Base-by-base conservation (phyloP, 1,140 invertebrate genomes). In the Phenacoccus solenopsis region DNA sequence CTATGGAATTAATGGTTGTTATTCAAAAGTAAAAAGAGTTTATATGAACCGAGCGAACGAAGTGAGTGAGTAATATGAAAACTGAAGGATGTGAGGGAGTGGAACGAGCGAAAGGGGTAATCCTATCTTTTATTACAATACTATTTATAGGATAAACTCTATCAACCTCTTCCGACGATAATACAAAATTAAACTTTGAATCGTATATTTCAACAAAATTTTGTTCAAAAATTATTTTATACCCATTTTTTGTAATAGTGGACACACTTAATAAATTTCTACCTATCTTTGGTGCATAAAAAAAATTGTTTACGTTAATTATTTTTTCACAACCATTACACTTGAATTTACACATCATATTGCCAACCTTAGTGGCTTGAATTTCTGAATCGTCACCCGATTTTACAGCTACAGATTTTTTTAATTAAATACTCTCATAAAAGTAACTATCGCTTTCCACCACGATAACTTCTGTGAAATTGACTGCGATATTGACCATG, bases 161-260 rank as follows among this genome's bases (percentile, higher is more conserved):
- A 59, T 59, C 21, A 20, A 20, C 21, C 20, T 59, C 56, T 9
- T 16, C 7, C 20, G 56, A 16, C 4, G 5, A 20, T 9, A 59
- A 59, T 59, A 59, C 5, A 59, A 59, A 59, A 20, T 59, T n/a
- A 16, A 9, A 16, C 4, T 22, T 59, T 20, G 16, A 20, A 59
- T 59, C n/a, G 21, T 59, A 59, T 9, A 59, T n/a, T 22, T 59
- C 56, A 59, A 59, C 56, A 59, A 9, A 59, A 59, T 59, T 59
- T 20, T 59, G 7, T 9, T 59, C 21, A 59, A 59, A 59, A 59
- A 59, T 4, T 59, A 22, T n/a, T 20, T 20, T 16, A 22, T 20
- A 13, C 5, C 64, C 28, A 13, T n/a, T 22, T 28, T 67, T 67
- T 22, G 24, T 28, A 5, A 27, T 67, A 13, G 4, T 20, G 4